Evolutionary conservation across 1,140 invertebrate genomes (phyloP).

Genomic region (Bombus breviceps): DNA sequence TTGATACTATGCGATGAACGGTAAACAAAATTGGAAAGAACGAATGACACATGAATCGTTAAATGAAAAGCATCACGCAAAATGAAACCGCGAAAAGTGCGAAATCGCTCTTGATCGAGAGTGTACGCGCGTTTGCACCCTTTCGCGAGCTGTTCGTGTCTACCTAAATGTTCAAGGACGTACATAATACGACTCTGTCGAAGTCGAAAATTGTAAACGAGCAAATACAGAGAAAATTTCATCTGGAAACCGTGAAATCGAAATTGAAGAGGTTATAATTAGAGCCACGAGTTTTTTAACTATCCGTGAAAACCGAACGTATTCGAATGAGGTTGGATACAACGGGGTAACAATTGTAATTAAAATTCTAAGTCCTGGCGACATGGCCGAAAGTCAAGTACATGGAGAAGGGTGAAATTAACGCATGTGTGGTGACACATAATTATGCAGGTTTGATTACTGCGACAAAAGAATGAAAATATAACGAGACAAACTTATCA

Average conservation of each 20-base stretch:
- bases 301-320: neutral
- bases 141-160: constrained; percentile 7
- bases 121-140: constrained; percentile 42
- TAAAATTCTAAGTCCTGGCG: constrained; percentile 22
- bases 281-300: neutral
- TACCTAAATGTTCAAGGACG: constrained; percentile 63
- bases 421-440: neutral
- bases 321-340: neutral
- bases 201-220: constrained; percentile 59
- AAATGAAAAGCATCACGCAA: neutral
- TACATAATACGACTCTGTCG: constrained; percentile 57
- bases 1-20: neutral
- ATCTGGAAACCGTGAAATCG: neutral
- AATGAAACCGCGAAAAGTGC: neutral
- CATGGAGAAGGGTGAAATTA: no score
- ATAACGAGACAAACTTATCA: constrained; percentile 53
- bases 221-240: neutral
- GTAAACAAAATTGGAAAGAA: neutral
- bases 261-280: neutral
- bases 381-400: neutral
- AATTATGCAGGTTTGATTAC: constrained; percentile 40
- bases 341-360: constrained; percentile 16
- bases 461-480: constrained; percentile 37
- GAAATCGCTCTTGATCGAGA: constrained; percentile 41
- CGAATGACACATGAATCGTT: neutral